These are phyloP conservation scores for Calidris pygmaea DNA, from an alignment of 2,113 vertebrate species.

Conservation along the genomic window DNA sequence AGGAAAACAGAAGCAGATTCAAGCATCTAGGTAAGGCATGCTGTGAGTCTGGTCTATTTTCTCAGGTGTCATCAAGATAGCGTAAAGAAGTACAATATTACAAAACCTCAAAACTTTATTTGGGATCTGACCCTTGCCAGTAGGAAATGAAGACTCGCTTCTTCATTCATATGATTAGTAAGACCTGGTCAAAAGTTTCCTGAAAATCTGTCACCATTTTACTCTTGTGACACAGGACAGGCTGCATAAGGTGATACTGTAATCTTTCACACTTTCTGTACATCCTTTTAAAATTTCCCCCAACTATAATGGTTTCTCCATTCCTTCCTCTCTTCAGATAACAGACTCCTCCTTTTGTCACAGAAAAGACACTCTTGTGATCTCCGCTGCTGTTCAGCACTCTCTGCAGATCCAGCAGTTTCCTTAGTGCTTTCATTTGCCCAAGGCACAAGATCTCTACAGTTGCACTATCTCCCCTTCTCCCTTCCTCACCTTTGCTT, in stretches of 20 bases:
- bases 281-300: neutral
- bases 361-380: neutral
- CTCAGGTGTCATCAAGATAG: neutral
- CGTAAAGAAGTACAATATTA: neutral
- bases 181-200: neutral
- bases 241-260: neutral
- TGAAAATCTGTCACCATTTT: neutral
- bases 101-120: neutral
- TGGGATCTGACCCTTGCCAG: neutral
- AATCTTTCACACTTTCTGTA: neutral
- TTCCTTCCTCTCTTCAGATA: neutral
- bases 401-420: neutral
- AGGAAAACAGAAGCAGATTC: neutral
- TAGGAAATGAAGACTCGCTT: neutral
- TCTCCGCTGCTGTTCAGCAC: neutral
- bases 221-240: neutral
- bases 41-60: rapidly evolving
- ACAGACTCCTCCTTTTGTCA: neutral
- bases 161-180: neutral
- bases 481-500: neutral
- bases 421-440: neutral
- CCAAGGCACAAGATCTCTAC: neutral
- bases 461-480: neutral
- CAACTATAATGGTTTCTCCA: neutral
- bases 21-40: neutral